A percentile compares a stretch with the other conserved stretches of the same genome.
These are phyloP conservation scores for Ferrisia virgata DNA, from an alignment of 2,888 invertebrate genomes.

Conservation along the genomic window DNA sequence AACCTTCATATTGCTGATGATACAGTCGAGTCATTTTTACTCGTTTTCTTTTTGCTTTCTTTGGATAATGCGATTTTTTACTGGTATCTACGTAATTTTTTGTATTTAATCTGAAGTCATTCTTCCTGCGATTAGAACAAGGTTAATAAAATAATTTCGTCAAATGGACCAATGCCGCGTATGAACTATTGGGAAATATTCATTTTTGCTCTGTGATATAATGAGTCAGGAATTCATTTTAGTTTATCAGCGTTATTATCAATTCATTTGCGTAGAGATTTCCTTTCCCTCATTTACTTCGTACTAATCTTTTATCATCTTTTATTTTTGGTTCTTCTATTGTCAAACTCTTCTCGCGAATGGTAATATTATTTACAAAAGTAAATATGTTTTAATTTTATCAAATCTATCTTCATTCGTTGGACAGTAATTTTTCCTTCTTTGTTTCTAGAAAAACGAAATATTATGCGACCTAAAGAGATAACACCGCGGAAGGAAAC, in stretches of 20 bases:
- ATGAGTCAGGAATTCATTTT: background rate
- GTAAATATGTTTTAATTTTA: background rate
- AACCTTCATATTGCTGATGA: background rate
- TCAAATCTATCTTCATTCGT: background rate
- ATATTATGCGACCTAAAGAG: background rate
- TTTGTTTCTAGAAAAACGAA: background rate
- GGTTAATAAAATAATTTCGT: background rate
- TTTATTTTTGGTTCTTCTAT: background rate
- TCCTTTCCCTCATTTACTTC: background rate
- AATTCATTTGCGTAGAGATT: background rate
- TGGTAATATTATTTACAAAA: background rate
- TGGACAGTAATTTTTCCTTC: background rate
- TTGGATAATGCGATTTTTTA: background rate
- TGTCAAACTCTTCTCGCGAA: background rate
- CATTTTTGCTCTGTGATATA: background rate
- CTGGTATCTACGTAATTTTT: background rate
- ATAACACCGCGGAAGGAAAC: background rate
- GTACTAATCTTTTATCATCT: background rate
- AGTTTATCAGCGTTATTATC: background rate
- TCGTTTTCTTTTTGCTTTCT: background rate
- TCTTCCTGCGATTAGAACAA: background rate
- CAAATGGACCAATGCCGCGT: background rate
- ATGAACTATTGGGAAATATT: background rate
- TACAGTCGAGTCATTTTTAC: background rate
- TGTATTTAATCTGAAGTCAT: background rate